A percentile compares a stretch with the other conserved stretches of the same genome.
These are phyloP conservation scores for Romanogobio albipinnatus DNA, from an alignment of 2,113 vertebrate species.

Conservation along the genomic window DNA sequence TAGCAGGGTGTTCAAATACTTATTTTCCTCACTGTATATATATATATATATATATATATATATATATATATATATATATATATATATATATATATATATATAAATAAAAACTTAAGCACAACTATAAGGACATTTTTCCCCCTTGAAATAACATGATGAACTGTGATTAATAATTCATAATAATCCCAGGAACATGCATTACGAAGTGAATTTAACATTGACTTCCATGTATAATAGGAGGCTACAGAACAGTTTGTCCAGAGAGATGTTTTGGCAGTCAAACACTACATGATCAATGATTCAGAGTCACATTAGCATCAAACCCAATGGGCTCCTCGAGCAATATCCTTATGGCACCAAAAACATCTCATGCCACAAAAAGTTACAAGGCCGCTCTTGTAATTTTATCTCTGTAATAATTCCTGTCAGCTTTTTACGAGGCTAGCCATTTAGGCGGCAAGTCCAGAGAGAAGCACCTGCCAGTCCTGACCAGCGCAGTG, in stretches of 20 bases:
- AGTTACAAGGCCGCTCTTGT: conserved; percentile 8
- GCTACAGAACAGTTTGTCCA: neutral
- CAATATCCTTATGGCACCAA: neutral
- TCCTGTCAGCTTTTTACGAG: conserved; percentile 28
- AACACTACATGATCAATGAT: neutral
- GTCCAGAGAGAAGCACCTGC: neutral
- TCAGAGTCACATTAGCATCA: neutral
- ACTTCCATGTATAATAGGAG: neutral
- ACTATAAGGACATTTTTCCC: neutral
- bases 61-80: no score
- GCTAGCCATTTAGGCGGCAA: neutral
- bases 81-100: no score
- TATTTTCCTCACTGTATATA: no score
- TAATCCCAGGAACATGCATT: neutral
- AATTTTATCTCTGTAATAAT: conserved; percentile 18
- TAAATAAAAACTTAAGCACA: no score
- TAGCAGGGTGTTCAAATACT: no score
- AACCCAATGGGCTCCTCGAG: neutral
- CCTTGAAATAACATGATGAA: neutral
- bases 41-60: no score
- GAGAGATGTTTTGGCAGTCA: neutral
- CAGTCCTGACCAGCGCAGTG: neutral
- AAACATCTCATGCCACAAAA: neutral
- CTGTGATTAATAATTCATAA: neutral
- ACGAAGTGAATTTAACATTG: neutral